Evolutionary conservation across 2,888 invertebrate genomes (phyloP), one percentile per base, ranked within the genome.

Genomic region (Trypoxylon attenuatum): DNA sequence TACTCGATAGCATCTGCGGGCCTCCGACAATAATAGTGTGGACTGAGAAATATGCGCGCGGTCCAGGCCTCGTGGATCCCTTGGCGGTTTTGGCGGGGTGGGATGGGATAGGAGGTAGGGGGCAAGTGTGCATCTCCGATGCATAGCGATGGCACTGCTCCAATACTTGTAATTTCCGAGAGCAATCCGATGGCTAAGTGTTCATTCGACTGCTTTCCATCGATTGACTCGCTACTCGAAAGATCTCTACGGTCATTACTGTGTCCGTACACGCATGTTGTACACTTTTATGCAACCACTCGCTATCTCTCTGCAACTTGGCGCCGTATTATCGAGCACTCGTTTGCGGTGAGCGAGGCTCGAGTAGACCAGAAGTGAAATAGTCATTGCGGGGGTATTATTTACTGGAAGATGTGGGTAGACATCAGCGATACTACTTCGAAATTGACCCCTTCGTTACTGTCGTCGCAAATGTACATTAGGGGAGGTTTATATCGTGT

Each of bases 11-110:
- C 72, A 79, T 79, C 77, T 74, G 72, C 69, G 63, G 57, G 65
- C 54, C 66, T 50, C 63, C 77, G 63, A 69, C 74, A 77, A 77
- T 79, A 79, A 79, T 79, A 77, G 76, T 61, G 70, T 63, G 70
- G 73, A 74, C 71, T 67, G 70, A 79, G 79, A 79, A 79, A 74
- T 79, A 79, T 79, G 79, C 74, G 73, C 70, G 63, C 61, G 69
- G 57, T 60, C 46, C 21, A 54, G 58, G 61, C 61, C 63, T 51
- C 64, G 69, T 67, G 69, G 61, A 50, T 71, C 70, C 62, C 55
- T 69, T 58, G 62, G 57, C 54, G 69, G 68, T 61, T 71, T 71
- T 62, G 56, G 49, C 46, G 49, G 54, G 59, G 62, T 49, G 61
- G 60, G 65, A 41, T 23, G 69, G 50, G 13, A 52, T 45, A 38